Evolutionary conservation across 2,888 invertebrate genomes (phyloP).

Genomic region (Steinernema carpocapsae): DNA sequence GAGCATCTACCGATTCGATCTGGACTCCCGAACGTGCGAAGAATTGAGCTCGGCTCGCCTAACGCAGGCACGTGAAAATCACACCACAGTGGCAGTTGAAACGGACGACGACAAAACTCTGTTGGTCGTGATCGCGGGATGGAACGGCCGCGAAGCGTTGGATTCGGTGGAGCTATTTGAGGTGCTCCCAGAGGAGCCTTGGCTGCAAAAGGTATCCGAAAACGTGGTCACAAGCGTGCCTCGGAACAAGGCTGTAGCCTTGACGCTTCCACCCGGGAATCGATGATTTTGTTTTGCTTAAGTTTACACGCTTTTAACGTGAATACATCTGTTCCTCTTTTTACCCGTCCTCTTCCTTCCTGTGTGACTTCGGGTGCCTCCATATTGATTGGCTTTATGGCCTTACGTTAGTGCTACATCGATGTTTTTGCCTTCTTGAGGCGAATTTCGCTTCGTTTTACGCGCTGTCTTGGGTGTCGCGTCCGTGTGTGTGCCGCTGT

Average conservation of each 20-base stretch:
- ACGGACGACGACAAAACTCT: background rate
- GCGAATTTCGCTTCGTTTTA: too few relatives aligned
- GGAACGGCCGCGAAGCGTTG: slow-evolving; percentile 54
- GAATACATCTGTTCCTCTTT: too few relatives aligned
- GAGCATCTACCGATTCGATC: slow-evolving; percentile 48
- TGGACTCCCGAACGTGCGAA: slow-evolving; percentile 43
- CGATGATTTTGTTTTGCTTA: background rate
- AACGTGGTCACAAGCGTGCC: slow-evolving; percentile 27
- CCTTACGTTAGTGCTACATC: too few relatives aligned
- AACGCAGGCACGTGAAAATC: slow-evolving; percentile 55
- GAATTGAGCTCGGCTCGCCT: slow-evolving; percentile 43
- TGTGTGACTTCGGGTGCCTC: too few relatives aligned
- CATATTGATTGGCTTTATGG: too few relatives aligned
- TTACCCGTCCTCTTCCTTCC: too few relatives aligned
- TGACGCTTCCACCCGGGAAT: background rate
- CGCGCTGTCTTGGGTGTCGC: too few relatives aligned
- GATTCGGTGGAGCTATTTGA: slow-evolving; percentile 52
- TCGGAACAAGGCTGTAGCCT: slow-evolving; percentile 42
- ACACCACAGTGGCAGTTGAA: slow-evolving; percentile 46
- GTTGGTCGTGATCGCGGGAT: slow-evolving; percentile 58
- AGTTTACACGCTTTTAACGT: too few relatives aligned
- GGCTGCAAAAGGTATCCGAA: slow-evolving; percentile 15
- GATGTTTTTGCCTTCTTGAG: too few relatives aligned
- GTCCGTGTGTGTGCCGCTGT: too few relatives aligned
- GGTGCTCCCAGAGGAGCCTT: slow-evolving; percentile 37